phyloP scores from a whole-genome alignment of 2,888 invertebrate genomes.

The Empis stercorea region DNA sequence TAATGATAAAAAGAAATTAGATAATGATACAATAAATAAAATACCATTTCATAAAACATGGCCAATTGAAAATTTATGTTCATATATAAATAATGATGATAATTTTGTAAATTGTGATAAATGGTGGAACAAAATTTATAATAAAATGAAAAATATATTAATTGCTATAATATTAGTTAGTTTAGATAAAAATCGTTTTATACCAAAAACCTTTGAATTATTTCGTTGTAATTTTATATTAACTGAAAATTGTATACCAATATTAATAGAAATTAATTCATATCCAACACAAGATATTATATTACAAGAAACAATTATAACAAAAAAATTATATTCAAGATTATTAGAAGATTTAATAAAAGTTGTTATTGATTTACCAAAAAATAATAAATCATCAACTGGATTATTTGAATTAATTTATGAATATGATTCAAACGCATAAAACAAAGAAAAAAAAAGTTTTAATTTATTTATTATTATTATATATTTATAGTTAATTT shows the following conservation, averaged over 20 bases:
- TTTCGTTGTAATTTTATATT: slow-evolving; percentile 90
- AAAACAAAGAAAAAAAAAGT: no score
- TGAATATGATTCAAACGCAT: no score
- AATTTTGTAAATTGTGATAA: slow-evolving; percentile 25
- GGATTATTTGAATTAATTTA: slow-evolving; percentile 25
- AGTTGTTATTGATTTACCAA: slow-evolving; percentile 45
- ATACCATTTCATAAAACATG: slow-evolving; percentile 78
- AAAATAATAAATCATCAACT: slow-evolving; percentile 37
- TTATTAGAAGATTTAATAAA: slow-evolving; percentile 76
- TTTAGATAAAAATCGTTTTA: slow-evolving; percentile 54
- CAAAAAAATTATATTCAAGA: slow-evolving; percentile 65
- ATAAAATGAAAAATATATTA: slow-evolving; percentile 72
- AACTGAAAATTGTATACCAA: slow-evolving; percentile 70
- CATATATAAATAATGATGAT: slow-evolving; percentile 43
- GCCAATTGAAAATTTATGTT: slow-evolving; percentile 58
- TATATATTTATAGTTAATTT: no score
- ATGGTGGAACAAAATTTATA: slow-evolving; percentile 64
- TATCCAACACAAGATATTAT: slow-evolving; percentile 75
- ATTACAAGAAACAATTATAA: slow-evolving; percentile 69
- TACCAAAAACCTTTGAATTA: slow-evolving; percentile 70
- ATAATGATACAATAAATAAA: slow-evolving; percentile 40
- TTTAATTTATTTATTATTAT: no score
- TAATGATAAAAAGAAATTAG: slow-evolving; percentile 58
- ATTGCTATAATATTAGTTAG: slow-evolving; percentile 66
- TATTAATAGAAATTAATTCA: slow-evolving; percentile 88